These are phyloP conservation scores for Vombatus ursinus DNA, from an alignment of 2,113 vertebrate species.

Conservation along the genomic window DNA sequence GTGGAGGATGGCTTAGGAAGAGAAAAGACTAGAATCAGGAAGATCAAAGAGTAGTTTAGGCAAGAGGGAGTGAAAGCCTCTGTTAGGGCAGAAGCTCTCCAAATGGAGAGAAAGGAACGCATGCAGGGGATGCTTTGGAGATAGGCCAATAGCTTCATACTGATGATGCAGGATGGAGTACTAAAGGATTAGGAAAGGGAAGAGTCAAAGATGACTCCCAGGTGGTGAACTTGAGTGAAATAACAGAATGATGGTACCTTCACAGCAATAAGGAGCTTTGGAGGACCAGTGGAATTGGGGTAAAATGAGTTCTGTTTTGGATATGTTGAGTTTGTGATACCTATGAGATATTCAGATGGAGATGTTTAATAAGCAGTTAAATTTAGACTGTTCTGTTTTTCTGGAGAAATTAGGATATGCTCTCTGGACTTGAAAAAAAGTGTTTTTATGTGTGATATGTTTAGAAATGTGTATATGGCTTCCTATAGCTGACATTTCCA, in stretches of 20 bases:
- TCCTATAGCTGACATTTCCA: not conserved
- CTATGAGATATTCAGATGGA: no score
- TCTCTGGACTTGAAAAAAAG: not conserved
- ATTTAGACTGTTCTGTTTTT: not conserved
- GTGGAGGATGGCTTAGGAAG: not conserved
- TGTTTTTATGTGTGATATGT: not conserved
- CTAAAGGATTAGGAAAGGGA: not conserved
- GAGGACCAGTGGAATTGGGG: not conserved
- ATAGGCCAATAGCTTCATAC: not conserved
- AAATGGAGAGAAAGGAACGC: not conserved
- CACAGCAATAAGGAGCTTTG: not conserved
- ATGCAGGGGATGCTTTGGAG: not conserved
- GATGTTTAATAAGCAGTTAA: not conserved
- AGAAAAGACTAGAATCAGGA: not conserved
- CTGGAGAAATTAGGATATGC: not conserved
- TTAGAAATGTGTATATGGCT: not conserved
- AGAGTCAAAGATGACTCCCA: not conserved
- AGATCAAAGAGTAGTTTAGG: not conserved
- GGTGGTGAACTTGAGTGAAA: not conserved
- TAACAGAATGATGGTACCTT: not conserved
- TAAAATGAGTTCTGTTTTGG: not conserved
- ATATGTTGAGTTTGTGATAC: not conserved
- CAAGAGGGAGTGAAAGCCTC: not conserved
- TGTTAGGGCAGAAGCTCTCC: not conserved
- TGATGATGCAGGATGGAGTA: not conserved